Conservation (phyloP, 2,797 vertebrate genomes). For the Darevskia mixta region DNA sequence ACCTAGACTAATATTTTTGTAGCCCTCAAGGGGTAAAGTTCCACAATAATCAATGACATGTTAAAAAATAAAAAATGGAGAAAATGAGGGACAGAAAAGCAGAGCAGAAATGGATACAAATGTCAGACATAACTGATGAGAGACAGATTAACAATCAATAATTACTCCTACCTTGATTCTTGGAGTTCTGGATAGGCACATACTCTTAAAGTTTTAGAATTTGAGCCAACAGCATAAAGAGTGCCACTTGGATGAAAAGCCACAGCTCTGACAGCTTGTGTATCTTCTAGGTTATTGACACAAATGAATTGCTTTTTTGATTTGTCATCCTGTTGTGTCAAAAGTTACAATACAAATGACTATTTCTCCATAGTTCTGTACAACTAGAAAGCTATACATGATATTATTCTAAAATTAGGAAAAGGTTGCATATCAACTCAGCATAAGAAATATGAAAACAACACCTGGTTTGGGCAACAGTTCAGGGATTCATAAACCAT, state of each 20-base stretch:
- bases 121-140: background rate
- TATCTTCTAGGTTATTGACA: slow-evolving; percentile 93
- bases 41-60: slow-evolving; percentile 17
- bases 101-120: slow-evolving; percentile 37
- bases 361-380: background rate
- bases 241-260: slow-evolving; percentile 94
- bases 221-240: slow-evolving; percentile 95
- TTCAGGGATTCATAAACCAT: background rate
- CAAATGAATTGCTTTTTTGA: slow-evolving; percentile 89
- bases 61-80: slow-evolving; percentile 25
- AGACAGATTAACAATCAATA: background rate
- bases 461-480: background rate
- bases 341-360: slow-evolving; percentile 45
- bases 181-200: slow-evolving; percentile 91
- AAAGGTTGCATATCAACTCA: background rate
- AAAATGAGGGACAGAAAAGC: slow-evolving; percentile 39
- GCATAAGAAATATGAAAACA: background rate
- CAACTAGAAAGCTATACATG: slow-evolving; percentile 3
- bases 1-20: background rate
- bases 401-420: background rate
- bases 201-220: slow-evolving; percentile 96
- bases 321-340: slow-evolving; percentile 81
- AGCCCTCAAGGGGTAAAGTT: background rate
- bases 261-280: slow-evolving; percentile 95
- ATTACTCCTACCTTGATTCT: slow-evolving; percentile 82